Conservation (phyloP, 2,888 invertebrate genomes). For the Cosmorhoe ocellata region DNA sequence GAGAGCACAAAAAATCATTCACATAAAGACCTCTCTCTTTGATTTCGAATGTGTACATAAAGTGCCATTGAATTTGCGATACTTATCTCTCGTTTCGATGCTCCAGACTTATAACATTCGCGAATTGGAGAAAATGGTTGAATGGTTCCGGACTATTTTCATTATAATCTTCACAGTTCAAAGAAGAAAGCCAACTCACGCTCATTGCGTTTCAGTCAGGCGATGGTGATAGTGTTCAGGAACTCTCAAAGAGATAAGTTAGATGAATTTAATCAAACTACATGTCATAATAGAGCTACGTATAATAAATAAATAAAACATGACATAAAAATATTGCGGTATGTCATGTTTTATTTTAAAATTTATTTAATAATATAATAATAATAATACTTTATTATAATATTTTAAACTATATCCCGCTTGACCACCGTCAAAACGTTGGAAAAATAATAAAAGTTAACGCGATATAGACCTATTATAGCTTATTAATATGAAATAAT, state of each 20-base stretch:
- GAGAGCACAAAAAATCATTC: constrained; percentile 27
- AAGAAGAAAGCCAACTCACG: constrained; percentile 16
- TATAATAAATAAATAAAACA: too few relatives aligned
- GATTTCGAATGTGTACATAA: constrained; percentile 30
- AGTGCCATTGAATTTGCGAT: constrained; percentile 30
- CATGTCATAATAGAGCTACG: too few relatives aligned
- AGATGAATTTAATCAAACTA: too few relatives aligned
- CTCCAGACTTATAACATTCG: constrained; percentile 22
- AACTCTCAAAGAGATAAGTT: neutral
- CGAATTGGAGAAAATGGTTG: constrained; percentile 22
- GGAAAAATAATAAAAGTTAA: too few relatives aligned
- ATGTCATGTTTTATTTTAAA: too few relatives aligned
- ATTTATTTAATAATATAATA: too few relatives aligned
- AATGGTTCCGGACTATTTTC: constrained; percentile 31
- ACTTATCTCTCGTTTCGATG: constrained; percentile 28
- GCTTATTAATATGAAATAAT: too few relatives aligned
- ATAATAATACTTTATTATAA: too few relatives aligned
- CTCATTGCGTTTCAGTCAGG: constrained; percentile 3
- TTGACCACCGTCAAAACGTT: too few relatives aligned
- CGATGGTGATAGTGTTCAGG: neutral
- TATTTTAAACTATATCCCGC: too few relatives aligned
- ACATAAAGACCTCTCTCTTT: constrained; percentile 25
- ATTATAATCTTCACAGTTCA: constrained; percentile 32
- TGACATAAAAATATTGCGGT: too few relatives aligned
- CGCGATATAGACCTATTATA: too few relatives aligned